Evolutionary conservation across 2,113 vertebrate genomes (phyloP), one percentile per base, ranked within the genome.

Genomic region (Paracanthobrama guichenoti): DNA sequence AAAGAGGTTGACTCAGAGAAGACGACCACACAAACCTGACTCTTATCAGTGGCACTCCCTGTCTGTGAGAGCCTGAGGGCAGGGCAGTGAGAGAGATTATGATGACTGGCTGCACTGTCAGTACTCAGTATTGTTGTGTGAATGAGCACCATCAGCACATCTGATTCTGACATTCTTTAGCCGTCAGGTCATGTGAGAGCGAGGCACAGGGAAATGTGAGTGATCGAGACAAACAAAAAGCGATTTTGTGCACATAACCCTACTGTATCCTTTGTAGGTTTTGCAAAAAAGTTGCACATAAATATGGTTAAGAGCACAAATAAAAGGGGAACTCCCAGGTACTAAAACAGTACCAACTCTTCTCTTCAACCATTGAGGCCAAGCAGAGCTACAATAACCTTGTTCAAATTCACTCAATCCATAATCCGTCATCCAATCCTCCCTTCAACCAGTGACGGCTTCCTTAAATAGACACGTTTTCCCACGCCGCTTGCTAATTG

Each of bases 121-220:
- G 39, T 76, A 46, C 46, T 77, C 69, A 80, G 62, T 80, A 83
- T 64, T 81, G 82, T 86, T 13, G 66, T 86, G 31, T 28, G 28
- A 72, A 53, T 66, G 28, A 64, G 80, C 82, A 88, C 31, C 44
- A 82, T 82, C 80, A 82, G 80, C 80, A 71, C 20, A n/a, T 81
- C 79, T 81, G 48, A 55, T 82, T 48, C 22, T 55, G 11, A 50
- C 79, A 81, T 81, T 81, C 28, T 81, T 71, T 71, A 80, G 26
- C 79, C 4, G 1, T 71, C 64, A 53, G 64, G 26, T 53, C 80
- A 69, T 66, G 74, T 77, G 73, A 78, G 46, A 39, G 46, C 1
- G 26, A 50, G 16, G 24, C 22, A 20, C 18, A 22, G 53, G 18
- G 7, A 20, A 55, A 55, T 39, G 44, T 1, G 59, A 79, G 67